phyloP scores from a whole-genome alignment of 35 echinoderm and acorn worm genomes.

The Acanthaster planci region DNA sequence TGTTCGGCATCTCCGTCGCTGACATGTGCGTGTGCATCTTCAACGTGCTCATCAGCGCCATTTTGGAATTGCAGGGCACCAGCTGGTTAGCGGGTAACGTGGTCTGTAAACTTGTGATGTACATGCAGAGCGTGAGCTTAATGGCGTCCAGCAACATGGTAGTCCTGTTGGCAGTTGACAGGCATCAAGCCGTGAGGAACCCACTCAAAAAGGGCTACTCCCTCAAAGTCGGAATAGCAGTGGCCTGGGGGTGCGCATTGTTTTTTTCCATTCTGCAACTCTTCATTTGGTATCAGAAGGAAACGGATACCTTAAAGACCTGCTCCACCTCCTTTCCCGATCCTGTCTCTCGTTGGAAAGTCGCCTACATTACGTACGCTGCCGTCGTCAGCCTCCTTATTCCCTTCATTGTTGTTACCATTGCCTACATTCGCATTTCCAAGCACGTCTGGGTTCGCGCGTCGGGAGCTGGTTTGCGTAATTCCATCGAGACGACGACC shows the following conservation, averaged over 20 bases:
- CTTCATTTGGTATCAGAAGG: conserved; percentile 58
- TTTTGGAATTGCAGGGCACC: conserved; percentile 71
- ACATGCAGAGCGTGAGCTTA: conserved; percentile 69
- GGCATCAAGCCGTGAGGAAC: conserved; percentile 87
- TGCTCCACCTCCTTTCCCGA: conserved; percentile 53
- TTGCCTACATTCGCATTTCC: conserved; percentile 84
- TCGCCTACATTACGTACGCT: conserved; percentile 75
- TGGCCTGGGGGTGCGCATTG: conserved; percentile 70
- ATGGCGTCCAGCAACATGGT: conserved; percentile 95
- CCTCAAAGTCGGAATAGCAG: conserved; percentile 39
- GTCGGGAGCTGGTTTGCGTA: conserved; percentile 43
- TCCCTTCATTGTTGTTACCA: conserved; percentile 72
- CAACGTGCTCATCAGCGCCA: conserved; percentile 62
- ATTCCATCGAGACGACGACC: conserved; percentile 28
- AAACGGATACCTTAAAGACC: neutral
- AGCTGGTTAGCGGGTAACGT: conserved; percentile 73
- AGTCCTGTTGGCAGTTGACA: conserved; percentile 79
- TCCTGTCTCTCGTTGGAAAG: neutral
- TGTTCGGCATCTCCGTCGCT: conserved; percentile 80
- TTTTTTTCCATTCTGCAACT: conserved; percentile 74
- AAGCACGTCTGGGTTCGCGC: conserved; percentile 68
- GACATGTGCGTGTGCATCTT: conserved; percentile 93
- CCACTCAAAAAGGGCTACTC: conserved; percentile 74
- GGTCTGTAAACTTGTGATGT: conserved; percentile 82
- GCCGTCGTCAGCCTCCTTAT: conserved; percentile 69